Evolutionary conservation across 2,113 vertebrate species (phyloP).

Genomic region (Campylorhamphus procurvoides): DNA sequence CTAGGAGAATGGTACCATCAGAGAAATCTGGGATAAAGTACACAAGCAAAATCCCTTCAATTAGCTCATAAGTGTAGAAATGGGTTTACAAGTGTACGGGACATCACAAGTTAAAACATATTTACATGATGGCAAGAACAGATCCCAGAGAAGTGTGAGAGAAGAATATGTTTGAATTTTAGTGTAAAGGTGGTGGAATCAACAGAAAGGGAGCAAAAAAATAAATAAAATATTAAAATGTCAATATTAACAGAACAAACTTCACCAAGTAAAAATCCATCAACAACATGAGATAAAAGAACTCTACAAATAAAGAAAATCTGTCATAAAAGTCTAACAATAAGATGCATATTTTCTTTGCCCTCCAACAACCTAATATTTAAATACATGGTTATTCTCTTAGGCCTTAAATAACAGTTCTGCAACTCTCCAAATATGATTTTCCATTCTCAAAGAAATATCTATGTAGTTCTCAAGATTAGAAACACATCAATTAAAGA

Average conservation of each 20-base stretch:
- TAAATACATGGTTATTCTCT: not conserved
- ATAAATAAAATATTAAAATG: not conserved
- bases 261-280: not conserved
- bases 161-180: not conserved
- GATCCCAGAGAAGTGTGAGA: not conserved
- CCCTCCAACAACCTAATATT: not conserved
- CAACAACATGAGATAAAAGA: not conserved
- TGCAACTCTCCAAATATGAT: not conserved
- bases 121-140: not conserved
- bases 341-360: not conserved
- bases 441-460: not conserved
- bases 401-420: not conserved
- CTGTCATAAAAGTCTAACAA: not conserved
- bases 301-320: not conserved
- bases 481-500: not conserved
- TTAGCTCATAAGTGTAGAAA: not conserved
- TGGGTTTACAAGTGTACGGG: not conserved
- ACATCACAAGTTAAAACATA: not conserved
- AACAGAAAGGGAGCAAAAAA: not conserved
- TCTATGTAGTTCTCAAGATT: not conserved
- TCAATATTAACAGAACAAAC: not conserved
- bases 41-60: not conserved
- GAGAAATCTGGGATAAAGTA: not conserved
- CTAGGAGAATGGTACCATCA: not conserved
- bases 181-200: not conserved